phyloP scores from a whole-genome alignment of 1,140 invertebrate genomes.

The Frieseomelitta varia region DNA sequence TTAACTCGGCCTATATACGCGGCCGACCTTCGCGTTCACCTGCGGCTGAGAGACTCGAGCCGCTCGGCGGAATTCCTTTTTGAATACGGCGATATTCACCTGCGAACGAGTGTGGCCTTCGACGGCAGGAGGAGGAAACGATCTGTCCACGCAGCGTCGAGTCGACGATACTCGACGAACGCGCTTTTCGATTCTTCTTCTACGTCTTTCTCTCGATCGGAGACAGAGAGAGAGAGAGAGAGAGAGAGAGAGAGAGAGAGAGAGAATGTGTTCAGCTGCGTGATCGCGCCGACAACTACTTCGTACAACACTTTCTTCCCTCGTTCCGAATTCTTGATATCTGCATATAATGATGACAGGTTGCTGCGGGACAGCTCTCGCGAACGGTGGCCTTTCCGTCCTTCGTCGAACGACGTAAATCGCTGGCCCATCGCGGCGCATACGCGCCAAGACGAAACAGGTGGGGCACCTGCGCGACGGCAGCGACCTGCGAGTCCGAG shows the following conservation, averaged over 20 bases:
- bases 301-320: constrained; percentile 50
- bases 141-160: not conserved
- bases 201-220: not conserved
- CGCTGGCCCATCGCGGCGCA: constrained; percentile 50
- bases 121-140: not conserved
- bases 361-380: constrained; percentile 17
- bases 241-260: too few species aligned
- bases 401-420: constrained; percentile 58
- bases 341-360: constrained; percentile 52
- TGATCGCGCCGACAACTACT: constrained; percentile 26
- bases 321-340: constrained; percentile 25
- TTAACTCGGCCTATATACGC: constrained; percentile 60
- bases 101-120: constrained; percentile 34
- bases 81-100: constrained; percentile 43
- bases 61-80: constrained; percentile 25
- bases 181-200: not conserved
- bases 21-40: constrained; percentile 49
- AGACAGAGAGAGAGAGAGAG: too few species aligned
- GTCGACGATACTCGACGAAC: not conserved
- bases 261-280: constrained; percentile 18
- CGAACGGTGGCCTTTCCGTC: constrained; percentile 45
- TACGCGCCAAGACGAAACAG: constrained; percentile 64
- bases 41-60: not conserved
- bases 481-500: constrained; percentile 54
- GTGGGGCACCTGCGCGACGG: constrained; percentile 66